Evolutionary conservation across 2,797 vertebrate genomes (phyloP), one percentile per base, ranked within the genome.

Genomic region (Leucoraja ocellata): DNA sequence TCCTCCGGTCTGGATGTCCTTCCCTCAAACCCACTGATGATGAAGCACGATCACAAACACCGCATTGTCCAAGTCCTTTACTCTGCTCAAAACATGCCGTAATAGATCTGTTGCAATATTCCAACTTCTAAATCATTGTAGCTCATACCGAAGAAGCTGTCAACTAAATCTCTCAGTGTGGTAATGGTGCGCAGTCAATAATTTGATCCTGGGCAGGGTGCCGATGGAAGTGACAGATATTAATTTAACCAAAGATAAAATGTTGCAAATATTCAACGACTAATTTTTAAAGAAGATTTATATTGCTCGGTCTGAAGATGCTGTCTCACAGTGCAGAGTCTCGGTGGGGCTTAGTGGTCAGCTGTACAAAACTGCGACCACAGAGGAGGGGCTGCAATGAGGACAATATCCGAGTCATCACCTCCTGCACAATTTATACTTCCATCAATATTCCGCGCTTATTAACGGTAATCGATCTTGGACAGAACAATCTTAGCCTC

Each of bases 281-380:
- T 73, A 46, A 71, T 71, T 91, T 91, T 91, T 73, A 91, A 91
- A 39, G 65, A 73, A 73, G 68, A 74, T 91, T 73, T 46, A 91
- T 73, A 91, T 46, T 46, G n/a, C 39, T 71, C 68, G 28, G 1
- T 54, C 61, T 91, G 61, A 65, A 65, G 86, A 36, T 71, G 36
- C 86, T 73, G 71, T 91, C 65, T 36, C 21, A 32, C 65, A 39
- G 88, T 73, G n/a, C 61, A 91, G 63, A 97, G 97, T 97, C 98
- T 97, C 97, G 98, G 97, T 97, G 98, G 97, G 98, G 97, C 96
- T 97, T 98, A 97, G 98, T 97, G 97, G 98, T 98, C 98, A 97
- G 97, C 97, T 95, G 97, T 97, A 96, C 97, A 96, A 97, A 96
- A 97, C 97, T 97, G 96, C 97, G 97, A 97, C 97, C 97, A 97